Evolutionary conservation across 1,140 invertebrate genomes (phyloP).

Genomic region (Agrypnia vestita): DNA sequence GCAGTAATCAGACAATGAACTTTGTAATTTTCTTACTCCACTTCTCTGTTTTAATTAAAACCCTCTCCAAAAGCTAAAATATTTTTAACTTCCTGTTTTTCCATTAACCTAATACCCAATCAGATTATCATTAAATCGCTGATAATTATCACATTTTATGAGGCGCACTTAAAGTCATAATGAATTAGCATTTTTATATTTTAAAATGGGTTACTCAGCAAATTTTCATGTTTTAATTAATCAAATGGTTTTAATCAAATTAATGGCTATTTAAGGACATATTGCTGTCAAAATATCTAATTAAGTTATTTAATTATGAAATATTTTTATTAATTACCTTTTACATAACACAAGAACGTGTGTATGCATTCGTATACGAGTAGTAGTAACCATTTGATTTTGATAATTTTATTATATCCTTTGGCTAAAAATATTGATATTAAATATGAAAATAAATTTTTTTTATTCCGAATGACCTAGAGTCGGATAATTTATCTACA

Average conservation of each 20-base stretch:
- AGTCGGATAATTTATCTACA: too few relatives aligned
- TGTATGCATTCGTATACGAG: too few relatives aligned
- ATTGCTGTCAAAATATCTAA: not conserved
- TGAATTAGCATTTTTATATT: constrained; percentile 2
- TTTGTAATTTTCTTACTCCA: too few relatives aligned
- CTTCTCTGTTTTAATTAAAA: too few relatives aligned
- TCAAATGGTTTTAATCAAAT: constrained; percentile 14
- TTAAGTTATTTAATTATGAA: not conserved
- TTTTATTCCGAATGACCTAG: too few relatives aligned
- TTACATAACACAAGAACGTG: too few relatives aligned
- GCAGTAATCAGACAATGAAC: too few relatives aligned
- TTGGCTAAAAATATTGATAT: too few relatives aligned
- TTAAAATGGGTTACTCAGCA: not conserved
- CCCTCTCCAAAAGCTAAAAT: not conserved
- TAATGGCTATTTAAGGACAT: not conserved
- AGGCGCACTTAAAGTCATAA: not conserved
- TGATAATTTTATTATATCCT: too few relatives aligned
- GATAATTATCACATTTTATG: not conserved
- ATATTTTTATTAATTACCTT: too few relatives aligned
- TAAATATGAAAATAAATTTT: too few relatives aligned
- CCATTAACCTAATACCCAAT: constrained; percentile 4
- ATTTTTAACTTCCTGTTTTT: constrained; percentile 3
- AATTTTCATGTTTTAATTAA: constrained; percentile 11
- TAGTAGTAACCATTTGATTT: too few relatives aligned
- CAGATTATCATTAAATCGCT: constrained; percentile 1